Evolutionary conservation across 2,888 invertebrate genomes (phyloP).

Genomic region (Tanypteryx hageni): DNA sequence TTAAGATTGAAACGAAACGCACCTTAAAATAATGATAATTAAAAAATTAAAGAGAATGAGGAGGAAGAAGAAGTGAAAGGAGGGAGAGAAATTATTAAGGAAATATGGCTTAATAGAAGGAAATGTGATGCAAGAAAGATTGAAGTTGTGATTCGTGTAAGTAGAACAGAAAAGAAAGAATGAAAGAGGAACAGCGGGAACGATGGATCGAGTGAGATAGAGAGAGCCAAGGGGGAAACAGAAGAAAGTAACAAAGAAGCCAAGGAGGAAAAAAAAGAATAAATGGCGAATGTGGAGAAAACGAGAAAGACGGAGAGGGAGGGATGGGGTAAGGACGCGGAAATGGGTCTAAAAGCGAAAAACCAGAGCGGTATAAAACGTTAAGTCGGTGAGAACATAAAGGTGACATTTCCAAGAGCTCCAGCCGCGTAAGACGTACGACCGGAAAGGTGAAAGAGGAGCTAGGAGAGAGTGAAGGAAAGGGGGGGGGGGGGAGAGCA

Average conservation of each 20-base stretch:
- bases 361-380: conserved; percentile 57
- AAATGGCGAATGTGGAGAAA: not conserved
- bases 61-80: no score
- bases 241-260: not conserved
- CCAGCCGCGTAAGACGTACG: conserved; percentile 28
- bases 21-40: no score
- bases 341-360: conserved; percentile 19
- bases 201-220: no score
- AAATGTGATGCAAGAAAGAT: no score
- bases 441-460: not conserved
- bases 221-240: not conserved
- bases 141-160: no score
- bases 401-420: conserved; percentile 21
- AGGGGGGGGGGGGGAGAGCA: not conserved
- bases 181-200: no score
- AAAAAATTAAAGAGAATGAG: no score
- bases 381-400: conserved; percentile 47
- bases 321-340: not conserved
- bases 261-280: not conserved
- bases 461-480: no score
- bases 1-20: no score
- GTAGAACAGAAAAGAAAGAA: no score
- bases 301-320: not conserved
- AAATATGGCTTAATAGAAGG: no score
- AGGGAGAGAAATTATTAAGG: no score